Evolutionary conservation across 2,113 vertebrate genomes (phyloP), one percentile per base, ranked within the genome.

Genomic region (Hiodon alosoides): DNA sequence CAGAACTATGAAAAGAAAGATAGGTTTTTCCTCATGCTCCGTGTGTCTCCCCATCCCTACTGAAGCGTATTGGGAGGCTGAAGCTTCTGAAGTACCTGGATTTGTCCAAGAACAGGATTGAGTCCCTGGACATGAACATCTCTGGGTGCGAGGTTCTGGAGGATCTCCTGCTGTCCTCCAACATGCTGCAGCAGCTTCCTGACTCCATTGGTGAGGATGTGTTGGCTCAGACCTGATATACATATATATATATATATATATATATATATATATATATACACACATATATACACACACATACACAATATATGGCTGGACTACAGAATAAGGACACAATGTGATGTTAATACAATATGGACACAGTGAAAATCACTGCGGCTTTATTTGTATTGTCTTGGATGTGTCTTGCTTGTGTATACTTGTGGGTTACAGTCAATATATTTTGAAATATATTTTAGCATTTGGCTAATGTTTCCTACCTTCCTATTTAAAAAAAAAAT

Each of bases 21-120:
- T 31, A 31, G 31, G 31, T 31, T 31, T 31, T 31, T 31, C 2
- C 31, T 31, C 31, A 31, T 31, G 64, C 50, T 6, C n/a, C 6
- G 17, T 55, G 57, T 53, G 8, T 8, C 50, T 17, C 5, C 65
- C 55, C 58, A 54, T n/a, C 69, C 47, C 14, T 86, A 66, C 73
- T 89, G 83, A 93, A 99, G 97, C 92, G 92, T 82, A 90, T 98
- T 93, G 97, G 97, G 77, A 98, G 96, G 89, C 90, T 99, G 88
- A 95, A 98, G 80, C 95, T 96, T 88, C 84, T 99, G 86, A 93
- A 96, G 78, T 99, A 99, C 89, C 89, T 98, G 93, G 97, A 99
- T 89, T 88, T 98, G 89, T 96, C 97, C 61, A 99, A 98, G 91
- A 99, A 99, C 87, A 94, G 96, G 75, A 97, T 99, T 76, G 97